phyloP scores from a whole-genome alignment of 2,797 vertebrate genomes.

The Neostethus bicornis region DNA sequence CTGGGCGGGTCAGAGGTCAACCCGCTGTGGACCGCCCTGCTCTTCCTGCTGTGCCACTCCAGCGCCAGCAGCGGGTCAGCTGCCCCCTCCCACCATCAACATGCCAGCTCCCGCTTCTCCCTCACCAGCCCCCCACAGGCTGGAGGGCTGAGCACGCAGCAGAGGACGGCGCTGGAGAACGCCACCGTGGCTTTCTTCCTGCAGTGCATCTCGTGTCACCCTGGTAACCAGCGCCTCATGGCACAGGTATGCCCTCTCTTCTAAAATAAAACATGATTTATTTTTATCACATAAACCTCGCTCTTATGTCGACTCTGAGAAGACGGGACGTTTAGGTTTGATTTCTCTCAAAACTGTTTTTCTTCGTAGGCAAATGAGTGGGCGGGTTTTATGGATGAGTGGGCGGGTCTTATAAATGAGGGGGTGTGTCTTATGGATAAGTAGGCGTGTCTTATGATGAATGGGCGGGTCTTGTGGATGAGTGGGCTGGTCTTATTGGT shows the following conservation, averaged over 20 bases:
- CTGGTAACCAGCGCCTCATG: constrained; percentile 98
- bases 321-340: too few relatives aligned
- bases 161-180: constrained; percentile 96
- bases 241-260: constrained; percentile 87
- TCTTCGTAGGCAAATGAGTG: too few relatives aligned
- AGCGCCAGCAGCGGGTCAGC: constrained; percentile 84
- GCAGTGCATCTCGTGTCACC: constrained; percentile 98
- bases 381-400: too few relatives aligned
- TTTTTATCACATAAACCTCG: too few relatives aligned
- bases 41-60: constrained; percentile 96
- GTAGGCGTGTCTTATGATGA: too few relatives aligned
- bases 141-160: constrained; percentile 91
- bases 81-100: constrained; percentile 64
- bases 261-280: too few relatives aligned
- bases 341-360: too few relatives aligned
- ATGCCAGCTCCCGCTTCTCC: constrained; percentile 82
- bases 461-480: too few relatives aligned
- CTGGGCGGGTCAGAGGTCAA: constrained; percentile 97
- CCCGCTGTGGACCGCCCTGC: constrained; percentile 94
- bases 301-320: too few relatives aligned
- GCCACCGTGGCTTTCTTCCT: constrained; percentile 97
- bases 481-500: too few relatives aligned
- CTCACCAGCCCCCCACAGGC: constrained; percentile 80
- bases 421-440: too few relatives aligned
- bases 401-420: too few relatives aligned